Base-by-base conservation (phyloP, 1,140 invertebrate genomes). In the Heliconius eleuchia region DNA sequence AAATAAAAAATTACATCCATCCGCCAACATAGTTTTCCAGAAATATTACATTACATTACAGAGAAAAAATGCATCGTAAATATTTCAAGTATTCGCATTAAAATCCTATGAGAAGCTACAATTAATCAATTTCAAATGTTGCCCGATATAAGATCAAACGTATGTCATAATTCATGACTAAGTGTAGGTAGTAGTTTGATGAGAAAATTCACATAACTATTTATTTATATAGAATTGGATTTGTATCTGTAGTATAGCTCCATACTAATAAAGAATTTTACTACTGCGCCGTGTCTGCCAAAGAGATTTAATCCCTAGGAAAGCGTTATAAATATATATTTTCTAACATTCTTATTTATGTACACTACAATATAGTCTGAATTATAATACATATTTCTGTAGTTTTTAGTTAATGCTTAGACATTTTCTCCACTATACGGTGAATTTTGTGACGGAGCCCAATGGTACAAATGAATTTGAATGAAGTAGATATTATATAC, bases 1-100 rank as follows among this genome's bases (percentile, higher is more conserved):
- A 57, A 57, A 57, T 57, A 3, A 23, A n/a, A n/a, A 9, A 23
- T 19, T 52, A 52, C 50, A 52, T 52, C 50, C 55, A 60, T 11
- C n/a, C 55, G 55, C 60, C 60, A 30, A 66, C 60, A 6, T n/a
- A 0, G 30, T 30, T 27, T 66, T 11, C 1, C 23, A 27, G 1
- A 27, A 27, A 60, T 23, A 9, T 66, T 30, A 66, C 23, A 30
- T 60, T 60, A 60, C 19, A 30, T 60, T 60, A 60, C 19, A 23
- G 18, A 66, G 23, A 8, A 30, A 66, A 57, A 27, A 66, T 66
- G 60, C 60, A 66, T 66, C 60, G 60, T 66, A 66, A 66, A 66
- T 66, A 66, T 66, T 66, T 66, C 60, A 66, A 9, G 23, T 23
- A 30, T 60, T 66, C 60, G 23, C 60, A 30, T 30, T 27, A 66